A percentile compares a stretch with the other conserved stretches of the same genome.
These are phyloP conservation scores for Neodon shergylaensis DNA, from an alignment of 2,113 vertebrate species.

Conservation along the genomic window DNA sequence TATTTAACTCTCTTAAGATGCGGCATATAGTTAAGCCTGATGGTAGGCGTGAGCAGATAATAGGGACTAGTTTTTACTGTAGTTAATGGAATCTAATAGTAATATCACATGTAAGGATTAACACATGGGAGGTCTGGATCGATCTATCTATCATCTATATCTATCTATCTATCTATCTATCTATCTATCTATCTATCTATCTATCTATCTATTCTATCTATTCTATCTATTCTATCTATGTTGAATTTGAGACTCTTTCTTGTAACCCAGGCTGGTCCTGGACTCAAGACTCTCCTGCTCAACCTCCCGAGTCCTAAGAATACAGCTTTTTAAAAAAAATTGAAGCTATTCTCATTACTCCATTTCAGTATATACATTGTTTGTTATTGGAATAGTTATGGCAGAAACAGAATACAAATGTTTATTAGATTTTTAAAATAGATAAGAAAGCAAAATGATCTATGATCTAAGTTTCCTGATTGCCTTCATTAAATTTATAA, in stretches of 20 bases:
- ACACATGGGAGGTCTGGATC: neutral
- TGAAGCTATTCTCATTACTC: neutral
- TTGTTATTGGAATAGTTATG: neutral
- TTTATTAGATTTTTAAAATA: constrained; percentile 47
- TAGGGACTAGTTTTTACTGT: constrained; percentile 38
- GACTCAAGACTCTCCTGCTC: neutral
- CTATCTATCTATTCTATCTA: too few relatives aligned
- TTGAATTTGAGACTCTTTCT: neutral
- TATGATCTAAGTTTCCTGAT: constrained; percentile 4
- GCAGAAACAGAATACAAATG: constrained; percentile 16
- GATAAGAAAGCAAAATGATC: constrained; percentile 18
- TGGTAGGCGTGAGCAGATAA: neutral
- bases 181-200: too few relatives aligned
- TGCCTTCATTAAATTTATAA: constrained; percentile 60
- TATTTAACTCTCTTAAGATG: constrained; percentile 18
- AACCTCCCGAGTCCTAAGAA: neutral
- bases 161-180: too few relatives aligned
- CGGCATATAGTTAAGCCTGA: neutral
- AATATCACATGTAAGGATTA: constrained; percentile 25
- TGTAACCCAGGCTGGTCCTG: neutral
- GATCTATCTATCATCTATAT: too few relatives aligned
- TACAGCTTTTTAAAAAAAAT: neutral
- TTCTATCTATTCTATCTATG: neutral
- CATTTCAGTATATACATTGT: constrained; percentile 4
- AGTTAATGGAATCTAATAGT: constrained; percentile 15